These are phyloP conservation scores for Myotis myotis DNA, from an alignment of 2,797 vertebrate species.

Conservation along the genomic window DNA sequence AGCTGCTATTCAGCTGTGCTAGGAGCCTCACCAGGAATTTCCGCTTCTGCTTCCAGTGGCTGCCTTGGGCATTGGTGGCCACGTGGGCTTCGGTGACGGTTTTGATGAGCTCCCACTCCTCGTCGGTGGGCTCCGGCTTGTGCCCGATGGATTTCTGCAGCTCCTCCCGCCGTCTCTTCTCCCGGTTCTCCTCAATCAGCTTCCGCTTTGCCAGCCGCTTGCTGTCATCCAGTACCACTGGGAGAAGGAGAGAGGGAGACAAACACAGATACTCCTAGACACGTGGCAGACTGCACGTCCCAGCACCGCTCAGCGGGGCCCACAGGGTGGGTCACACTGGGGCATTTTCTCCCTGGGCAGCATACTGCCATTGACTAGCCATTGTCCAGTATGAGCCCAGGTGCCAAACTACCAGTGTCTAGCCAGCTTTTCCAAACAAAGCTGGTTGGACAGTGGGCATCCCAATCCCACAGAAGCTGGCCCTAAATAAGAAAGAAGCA, in stretches of 20 bases:
- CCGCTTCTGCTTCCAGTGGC: slow-evolving; percentile 98
- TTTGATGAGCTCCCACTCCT: slow-evolving; percentile 98
- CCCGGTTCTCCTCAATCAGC: slow-evolving; percentile 96
- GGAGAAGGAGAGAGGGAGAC: neutral
- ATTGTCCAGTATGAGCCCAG: neutral
- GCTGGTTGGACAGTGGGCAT: neutral
- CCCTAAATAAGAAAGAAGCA: neutral
- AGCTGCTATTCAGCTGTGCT: fast-evolving
- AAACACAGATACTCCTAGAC: slow-evolving; percentile 20
- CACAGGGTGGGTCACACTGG: neutral
- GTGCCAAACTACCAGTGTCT: neutral
- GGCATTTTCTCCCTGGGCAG: neutral
- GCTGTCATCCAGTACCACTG: slow-evolving; percentile 98
- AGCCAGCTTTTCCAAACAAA: neutral
- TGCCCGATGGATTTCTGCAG: slow-evolving; percentile 93
- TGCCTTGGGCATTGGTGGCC: slow-evolving; percentile 97
- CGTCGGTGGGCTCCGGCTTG: slow-evolving; percentile 93
- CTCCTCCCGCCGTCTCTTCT: slow-evolving; percentile 93
- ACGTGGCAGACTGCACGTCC: neutral
- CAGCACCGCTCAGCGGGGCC: neutral
- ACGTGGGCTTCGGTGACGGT: slow-evolving; percentile 96
- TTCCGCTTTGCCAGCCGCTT: slow-evolving; percentile 97
- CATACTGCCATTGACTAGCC: neutral
- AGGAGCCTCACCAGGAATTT: slow-evolving; percentile 95
- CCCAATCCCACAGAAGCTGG: neutral